Percentiles rank a stretch among this genome's conserved stretches.
Evolutionary conservation across 2,888 invertebrate species (phyloP).

Genomic region (Fragum sueziense): DNA sequence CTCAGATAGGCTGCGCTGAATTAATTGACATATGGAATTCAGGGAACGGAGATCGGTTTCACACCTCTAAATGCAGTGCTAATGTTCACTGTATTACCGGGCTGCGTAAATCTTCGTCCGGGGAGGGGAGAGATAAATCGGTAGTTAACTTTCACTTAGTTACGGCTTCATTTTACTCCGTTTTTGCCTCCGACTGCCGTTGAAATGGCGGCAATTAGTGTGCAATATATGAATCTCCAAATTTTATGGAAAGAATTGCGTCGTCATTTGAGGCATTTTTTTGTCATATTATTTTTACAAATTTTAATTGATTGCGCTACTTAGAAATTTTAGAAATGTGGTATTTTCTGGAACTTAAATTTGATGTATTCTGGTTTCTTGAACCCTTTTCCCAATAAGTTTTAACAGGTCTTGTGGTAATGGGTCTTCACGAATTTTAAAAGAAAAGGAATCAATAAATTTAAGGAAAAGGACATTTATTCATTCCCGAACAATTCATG

Average conservation of each 20-base stretch:
- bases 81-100: constrained; percentile 54
- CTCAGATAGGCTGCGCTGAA: constrained; percentile 44
- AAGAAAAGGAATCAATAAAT: no score
- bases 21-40: constrained; percentile 60
- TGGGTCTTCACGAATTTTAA: no score
- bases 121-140: constrained; percentile 59
- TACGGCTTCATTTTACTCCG: constrained; percentile 45
- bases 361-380: no score
- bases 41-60: constrained; percentile 48
- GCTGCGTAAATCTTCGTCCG: constrained; percentile 55
- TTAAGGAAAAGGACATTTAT: no score
- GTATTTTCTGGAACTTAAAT: no score
- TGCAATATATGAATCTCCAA: constrained; percentile 52
- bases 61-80: constrained; percentile 61
- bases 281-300: neutral
- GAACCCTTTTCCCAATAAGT: no score
- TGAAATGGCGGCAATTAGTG: constrained; percentile 52
- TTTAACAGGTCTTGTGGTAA: no score
- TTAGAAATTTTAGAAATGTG: no score
- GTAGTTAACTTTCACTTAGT: constrained; percentile 60
- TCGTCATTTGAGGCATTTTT: constrained; percentile 3
- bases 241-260: constrained; percentile 22
- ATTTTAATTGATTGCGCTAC: neutral
- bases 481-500: no score
- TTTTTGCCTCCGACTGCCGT: constrained; percentile 40